Percentiles rank a stretch among this genome's conserved stretches.
These are phyloP conservation scores for Labeo calbasu DNA, from an alignment of 2,797 vertebrate species.

Conservation along the genomic window DNA sequence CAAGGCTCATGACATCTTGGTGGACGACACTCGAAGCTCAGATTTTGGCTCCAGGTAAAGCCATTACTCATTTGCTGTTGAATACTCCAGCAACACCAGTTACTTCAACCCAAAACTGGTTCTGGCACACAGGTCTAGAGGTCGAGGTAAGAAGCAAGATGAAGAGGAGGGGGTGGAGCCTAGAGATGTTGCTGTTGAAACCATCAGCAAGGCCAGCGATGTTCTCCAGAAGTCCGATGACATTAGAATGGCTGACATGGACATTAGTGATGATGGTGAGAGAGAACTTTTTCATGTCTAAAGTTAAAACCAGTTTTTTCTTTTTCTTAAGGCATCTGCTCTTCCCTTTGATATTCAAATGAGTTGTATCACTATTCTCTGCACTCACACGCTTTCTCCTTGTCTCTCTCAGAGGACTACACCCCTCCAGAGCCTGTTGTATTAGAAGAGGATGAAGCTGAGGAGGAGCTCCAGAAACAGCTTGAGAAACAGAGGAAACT, in stretches of 20 bases:
- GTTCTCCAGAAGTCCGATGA: slow-evolving; percentile 79
- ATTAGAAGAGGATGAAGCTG: slow-evolving; percentile 89
- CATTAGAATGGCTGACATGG: slow-evolving; percentile 87
- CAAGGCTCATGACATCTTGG: slow-evolving; percentile 66
- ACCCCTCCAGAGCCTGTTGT: slow-evolving; percentile 62
- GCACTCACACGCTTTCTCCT: neutral
- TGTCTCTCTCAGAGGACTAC: slow-evolving; percentile 67
- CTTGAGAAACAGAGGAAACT: slow-evolving; percentile 90
- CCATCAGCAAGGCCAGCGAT: neutral
- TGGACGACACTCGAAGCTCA: slow-evolving; percentile 74
- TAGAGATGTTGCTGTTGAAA: slow-evolving; percentile 36
- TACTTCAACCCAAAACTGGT: neutral
- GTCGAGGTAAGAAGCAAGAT: slow-evolving; percentile 65
- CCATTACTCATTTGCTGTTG: neutral
- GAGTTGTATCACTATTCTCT: neutral
- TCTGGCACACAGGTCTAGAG: slow-evolving; percentile 67
- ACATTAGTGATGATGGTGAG: slow-evolving; percentile 86
- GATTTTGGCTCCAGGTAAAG: slow-evolving; percentile 89
- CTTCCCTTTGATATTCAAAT: slow-evolving; percentile 19
- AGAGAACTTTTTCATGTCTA: neutral
- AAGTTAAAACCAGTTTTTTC: neutral
- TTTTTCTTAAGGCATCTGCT: neutral
- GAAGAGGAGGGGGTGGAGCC: slow-evolving; percentile 50
- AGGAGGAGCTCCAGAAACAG: slow-evolving; percentile 91
- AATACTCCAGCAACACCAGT: neutral